Evolutionary conservation across 2,888 invertebrate genomes (phyloP).

Genomic region (Drosophila melanocephala): DNA sequence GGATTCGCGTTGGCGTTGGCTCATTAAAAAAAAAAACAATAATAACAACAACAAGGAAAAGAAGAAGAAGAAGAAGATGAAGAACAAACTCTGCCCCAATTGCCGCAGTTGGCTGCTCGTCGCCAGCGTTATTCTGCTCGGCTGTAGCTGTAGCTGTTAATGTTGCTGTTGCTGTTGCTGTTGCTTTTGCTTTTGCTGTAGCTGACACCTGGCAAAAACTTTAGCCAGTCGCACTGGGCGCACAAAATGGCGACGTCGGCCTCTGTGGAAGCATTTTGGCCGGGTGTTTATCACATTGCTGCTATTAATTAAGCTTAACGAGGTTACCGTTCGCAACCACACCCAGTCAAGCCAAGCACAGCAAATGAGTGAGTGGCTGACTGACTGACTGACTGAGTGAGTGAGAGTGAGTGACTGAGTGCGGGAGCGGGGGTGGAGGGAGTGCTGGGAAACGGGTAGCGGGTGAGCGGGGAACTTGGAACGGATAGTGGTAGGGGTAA

Average conservation of each 20-base stretch:
- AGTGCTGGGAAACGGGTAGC: neutral
- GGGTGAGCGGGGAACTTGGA: neutral
- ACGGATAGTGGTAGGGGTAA: slow-evolving; percentile 8
- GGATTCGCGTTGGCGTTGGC: slow-evolving; percentile 58
- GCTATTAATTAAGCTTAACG: slow-evolving; percentile 86
- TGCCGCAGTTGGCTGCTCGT: slow-evolving; percentile 30
- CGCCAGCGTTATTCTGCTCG: slow-evolving; percentile 24
- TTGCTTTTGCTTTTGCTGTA: slow-evolving; percentile 47
- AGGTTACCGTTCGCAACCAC: slow-evolving; percentile 85
- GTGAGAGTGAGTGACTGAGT: neutral
- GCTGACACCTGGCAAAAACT: slow-evolving; percentile 72
- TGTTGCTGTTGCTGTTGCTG: neutral
- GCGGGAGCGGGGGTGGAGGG: neutral
- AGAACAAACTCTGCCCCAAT: slow-evolving; percentile 15
- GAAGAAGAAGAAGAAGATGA: neutral
- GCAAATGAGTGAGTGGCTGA: slow-evolving; percentile 2
- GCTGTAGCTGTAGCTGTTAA: neutral
- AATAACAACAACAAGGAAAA: neutral
- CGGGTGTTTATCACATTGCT: slow-evolving; percentile 84
- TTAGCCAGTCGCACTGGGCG: slow-evolving; percentile 44
- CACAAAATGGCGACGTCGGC: slow-evolving; percentile 68
- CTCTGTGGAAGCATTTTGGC: slow-evolving; percentile 72
- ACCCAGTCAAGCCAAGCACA: slow-evolving; percentile 50
- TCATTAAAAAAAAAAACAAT: slow-evolving; percentile 62
- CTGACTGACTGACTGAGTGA: neutral